These are phyloP conservation scores for Toxotes jaculatrix DNA, from an alignment of 2,113 vertebrate genomes.

Conservation along the genomic window DNA sequence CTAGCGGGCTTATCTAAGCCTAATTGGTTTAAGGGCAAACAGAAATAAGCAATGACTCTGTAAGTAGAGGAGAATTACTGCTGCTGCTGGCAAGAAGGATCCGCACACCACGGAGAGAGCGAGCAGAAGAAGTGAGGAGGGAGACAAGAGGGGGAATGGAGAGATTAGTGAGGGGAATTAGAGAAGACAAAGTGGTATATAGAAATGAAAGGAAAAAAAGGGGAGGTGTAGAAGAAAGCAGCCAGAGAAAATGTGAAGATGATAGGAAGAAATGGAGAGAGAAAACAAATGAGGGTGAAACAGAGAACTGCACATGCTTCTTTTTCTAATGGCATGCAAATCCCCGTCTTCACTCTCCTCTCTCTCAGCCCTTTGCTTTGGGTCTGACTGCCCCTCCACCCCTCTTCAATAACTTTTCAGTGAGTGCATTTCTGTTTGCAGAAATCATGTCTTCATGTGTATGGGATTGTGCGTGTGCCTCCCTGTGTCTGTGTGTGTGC, in stretches of 20 bases:
- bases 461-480: not conserved
- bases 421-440: constrained; percentile 23
- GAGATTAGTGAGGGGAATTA: constrained; percentile 58
- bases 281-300: constrained; percentile 55
- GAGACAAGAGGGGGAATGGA: constrained; percentile 26
- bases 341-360: constrained; percentile 27
- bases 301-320: constrained; percentile 24
- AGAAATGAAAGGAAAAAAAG: constrained; percentile 18
- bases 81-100: constrained; percentile 62
- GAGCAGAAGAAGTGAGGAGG: constrained; percentile 20
- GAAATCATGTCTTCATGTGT: constrained; percentile 16
- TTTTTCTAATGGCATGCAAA: constrained; percentile 65
- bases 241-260: constrained; percentile 32
- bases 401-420: constrained; percentile 20
- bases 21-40: constrained; percentile 84
- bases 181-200: constrained; percentile 33
- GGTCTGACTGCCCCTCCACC: constrained; percentile 15
- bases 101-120: constrained; percentile 21
- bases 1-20: constrained; percentile 77
- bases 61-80: constrained; percentile 72
- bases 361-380: constrained; percentile 18
- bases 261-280: constrained; percentile 26
- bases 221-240: not conserved
- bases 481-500: not conserved
- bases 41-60: constrained; percentile 78